phyloP scores from a whole-genome alignment of 2,797 vertebrate genomes.

The Apodemus agrarius region DNA sequence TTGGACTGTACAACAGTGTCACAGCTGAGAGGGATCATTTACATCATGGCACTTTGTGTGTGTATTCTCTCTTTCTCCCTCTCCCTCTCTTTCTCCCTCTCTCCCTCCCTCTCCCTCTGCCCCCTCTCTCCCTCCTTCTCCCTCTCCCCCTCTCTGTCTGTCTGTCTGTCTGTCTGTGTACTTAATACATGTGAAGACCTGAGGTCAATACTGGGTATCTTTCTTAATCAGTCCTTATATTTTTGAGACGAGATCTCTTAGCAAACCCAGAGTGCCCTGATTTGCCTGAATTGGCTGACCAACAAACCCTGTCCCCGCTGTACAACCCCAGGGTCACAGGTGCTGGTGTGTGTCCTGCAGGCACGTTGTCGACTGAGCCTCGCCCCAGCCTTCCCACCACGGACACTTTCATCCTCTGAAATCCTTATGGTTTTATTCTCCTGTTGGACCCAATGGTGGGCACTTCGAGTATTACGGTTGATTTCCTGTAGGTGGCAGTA shows the following conservation, averaged over 20 bases:
- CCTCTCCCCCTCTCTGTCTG: too few species aligned
- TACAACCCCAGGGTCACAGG: too few species aligned
- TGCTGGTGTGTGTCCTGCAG: not conserved
- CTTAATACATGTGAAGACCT: not conserved
- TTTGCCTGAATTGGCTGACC: not conserved
- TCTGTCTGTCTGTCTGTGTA: not conserved
- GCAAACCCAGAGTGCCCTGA: too few species aligned
- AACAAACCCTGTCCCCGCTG: not conserved
- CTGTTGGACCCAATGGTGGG: not conserved
- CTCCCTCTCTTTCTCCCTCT: not conserved
- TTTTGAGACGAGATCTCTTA: not conserved
- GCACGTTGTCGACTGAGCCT: not conserved
- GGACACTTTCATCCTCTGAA: not conserved
- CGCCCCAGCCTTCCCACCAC: not conserved
- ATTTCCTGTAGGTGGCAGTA: slow-evolving; percentile 22
- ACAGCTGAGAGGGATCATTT: not conserved
- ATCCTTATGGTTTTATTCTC: not conserved
- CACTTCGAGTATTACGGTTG: not conserved
- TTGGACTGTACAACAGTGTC: not conserved
- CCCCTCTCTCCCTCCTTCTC: not conserved
- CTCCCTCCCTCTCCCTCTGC: rapidly evolving
- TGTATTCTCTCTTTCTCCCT: not conserved
- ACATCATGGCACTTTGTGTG: not conserved
- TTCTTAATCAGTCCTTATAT: not conserved
- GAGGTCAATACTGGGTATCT: not conserved